Evolutionary conservation across 2,113 vertebrate genomes (phyloP), one percentile per base, ranked within the genome.

Genomic region (Mirounga angustirostris): DNA sequence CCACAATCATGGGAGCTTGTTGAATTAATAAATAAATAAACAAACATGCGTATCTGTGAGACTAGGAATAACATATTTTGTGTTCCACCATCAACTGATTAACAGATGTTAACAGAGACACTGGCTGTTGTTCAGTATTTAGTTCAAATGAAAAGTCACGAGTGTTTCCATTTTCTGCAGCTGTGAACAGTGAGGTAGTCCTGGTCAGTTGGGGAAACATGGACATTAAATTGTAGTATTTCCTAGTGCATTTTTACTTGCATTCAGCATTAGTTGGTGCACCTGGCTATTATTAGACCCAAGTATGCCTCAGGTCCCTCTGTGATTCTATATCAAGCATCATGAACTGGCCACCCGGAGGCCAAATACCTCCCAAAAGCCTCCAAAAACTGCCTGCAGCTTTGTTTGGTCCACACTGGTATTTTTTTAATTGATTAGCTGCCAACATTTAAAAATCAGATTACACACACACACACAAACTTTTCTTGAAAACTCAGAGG

Each of bases 401-500:
- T 87, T 87, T 87, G 80, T 78, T 89, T 92, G 94, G 26, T 52
- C 78, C 92, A 92, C 63, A 56, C 4, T 69, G 54, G 24, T 78
- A 40, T 92, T 80, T 91, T 87, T 81, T 43, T 36, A 78, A 67
- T 56, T 93, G 71, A 89, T 96, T 96, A 52, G 76, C 63, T 94
- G 59, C 84, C 96, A 97, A 65, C 52, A 89, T 91, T 89, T 73
- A 95, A 97, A 92, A 91, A 89, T 86, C 81, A 89, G 36, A 71
- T 92, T 43, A 67, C 95, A 82, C 65, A 54, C 12, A 54, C 59
- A 61, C 61, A 28, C 61, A 28, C 26, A 63, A 0, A 65, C 54
- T 95, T 94, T 54, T 89, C 54, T 83, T 87, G 50, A 85, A 95
- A 81, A 96, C 16, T 36, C 76, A 88, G 69, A 97, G 93, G 87